These are phyloP conservation scores for Palloptera scutellata DNA, from an alignment of 2,888 invertebrate genomes.

Conservation along the genomic window DNA sequence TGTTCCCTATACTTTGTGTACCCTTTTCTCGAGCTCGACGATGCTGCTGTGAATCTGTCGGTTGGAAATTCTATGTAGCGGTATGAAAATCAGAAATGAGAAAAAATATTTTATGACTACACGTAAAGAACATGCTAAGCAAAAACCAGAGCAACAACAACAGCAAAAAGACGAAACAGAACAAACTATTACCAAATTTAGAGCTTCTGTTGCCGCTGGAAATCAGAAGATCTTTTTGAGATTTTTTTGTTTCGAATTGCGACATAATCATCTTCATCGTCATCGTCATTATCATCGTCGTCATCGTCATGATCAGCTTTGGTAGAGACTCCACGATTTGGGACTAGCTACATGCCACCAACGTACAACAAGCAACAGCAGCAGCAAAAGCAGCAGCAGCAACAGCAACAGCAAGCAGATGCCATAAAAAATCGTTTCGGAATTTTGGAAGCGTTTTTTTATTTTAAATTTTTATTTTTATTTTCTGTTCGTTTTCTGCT, in stretches of 20 bases:
- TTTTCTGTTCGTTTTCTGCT: slow-evolving; percentile 1
- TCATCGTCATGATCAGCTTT: not conserved
- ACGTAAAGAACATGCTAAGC: not conserved
- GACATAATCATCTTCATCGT: not conserved
- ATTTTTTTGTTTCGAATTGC: not conserved
- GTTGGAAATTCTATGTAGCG: too few relatives aligned
- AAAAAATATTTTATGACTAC: slow-evolving; percentile 7
- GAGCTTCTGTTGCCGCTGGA: slow-evolving; percentile 20
- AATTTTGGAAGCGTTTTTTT: slow-evolving; percentile 5
- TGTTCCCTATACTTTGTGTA: slow-evolving; percentile 2
- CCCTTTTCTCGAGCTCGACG: slow-evolving; percentile 10
- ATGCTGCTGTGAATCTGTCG: not conserved
- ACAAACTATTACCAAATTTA: slow-evolving; percentile 22
- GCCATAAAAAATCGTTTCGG: slow-evolving; percentile 17
- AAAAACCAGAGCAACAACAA: not conserved
- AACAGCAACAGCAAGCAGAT: not conserved
- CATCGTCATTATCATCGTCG: not conserved
- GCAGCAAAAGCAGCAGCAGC: not conserved
- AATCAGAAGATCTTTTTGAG: not conserved
- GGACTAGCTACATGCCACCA: not conserved
- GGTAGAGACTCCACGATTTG: not conserved
- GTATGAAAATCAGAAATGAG: too few relatives aligned
- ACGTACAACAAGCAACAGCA: not conserved
- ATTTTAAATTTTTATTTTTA: slow-evolving; percentile 5
- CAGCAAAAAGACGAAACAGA: slow-evolving; percentile 11